phyloP scores from a whole-genome alignment of 2,888 invertebrate species.

The Pollenia griseotomentosa region DNA sequence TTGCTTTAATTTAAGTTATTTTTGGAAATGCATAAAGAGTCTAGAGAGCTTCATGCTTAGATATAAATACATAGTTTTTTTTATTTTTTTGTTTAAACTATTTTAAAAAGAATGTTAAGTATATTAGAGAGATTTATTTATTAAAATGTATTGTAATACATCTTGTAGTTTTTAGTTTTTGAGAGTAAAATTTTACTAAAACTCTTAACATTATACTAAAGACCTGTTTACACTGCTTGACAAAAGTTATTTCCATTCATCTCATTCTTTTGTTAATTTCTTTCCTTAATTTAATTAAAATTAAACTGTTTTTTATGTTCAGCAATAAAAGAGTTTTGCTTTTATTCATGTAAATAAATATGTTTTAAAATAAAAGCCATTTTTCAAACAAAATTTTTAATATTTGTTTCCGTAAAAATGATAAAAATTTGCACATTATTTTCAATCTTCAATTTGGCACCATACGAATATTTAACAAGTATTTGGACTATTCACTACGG shows the following conservation, averaged over 20 bases:
- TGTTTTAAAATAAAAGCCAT: too few species aligned
- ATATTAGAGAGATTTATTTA: slow-evolving; percentile 49
- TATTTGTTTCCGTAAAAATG: too few species aligned
- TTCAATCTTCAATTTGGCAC: slow-evolving; percentile 14
- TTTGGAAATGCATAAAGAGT: slow-evolving; percentile 59
- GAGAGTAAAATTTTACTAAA: slow-evolving; percentile 25
- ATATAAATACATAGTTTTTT: slow-evolving; percentile 19
- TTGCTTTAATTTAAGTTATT: slow-evolving; percentile 12
- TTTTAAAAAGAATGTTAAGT: slow-evolving; percentile 53
- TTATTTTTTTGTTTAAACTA: slow-evolving; percentile 50
- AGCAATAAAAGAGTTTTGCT: too few species aligned
- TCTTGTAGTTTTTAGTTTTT: neutral
- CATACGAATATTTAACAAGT: neutral
- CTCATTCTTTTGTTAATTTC: neutral
- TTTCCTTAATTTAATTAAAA: neutral
- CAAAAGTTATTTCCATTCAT: too few species aligned
- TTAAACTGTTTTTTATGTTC: too few species aligned
- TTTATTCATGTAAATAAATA: too few species aligned
- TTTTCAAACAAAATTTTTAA: too few species aligned
- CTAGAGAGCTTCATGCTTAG: slow-evolving; percentile 52
- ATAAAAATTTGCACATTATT: neutral
- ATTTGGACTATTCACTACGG: neutral
- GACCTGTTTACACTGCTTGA: slow-evolving; percentile 34
- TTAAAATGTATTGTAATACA: slow-evolving; percentile 29
- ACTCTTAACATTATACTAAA: slow-evolving; percentile 12